Conservation (phyloP, 1,140 invertebrate species). For the Drosophila repletoides region DNA sequence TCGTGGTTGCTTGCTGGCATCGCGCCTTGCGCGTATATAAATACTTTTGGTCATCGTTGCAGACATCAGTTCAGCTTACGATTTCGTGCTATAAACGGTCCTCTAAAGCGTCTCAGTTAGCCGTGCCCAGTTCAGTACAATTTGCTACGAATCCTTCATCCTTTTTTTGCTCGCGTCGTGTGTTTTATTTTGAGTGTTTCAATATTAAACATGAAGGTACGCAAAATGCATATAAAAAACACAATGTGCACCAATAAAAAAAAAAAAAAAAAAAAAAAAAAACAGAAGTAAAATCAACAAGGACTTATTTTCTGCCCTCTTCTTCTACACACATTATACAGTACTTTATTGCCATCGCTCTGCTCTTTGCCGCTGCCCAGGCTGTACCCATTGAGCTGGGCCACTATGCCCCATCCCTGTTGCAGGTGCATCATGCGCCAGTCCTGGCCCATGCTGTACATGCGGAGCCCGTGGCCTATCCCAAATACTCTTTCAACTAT, state of each 20-base stretch:
- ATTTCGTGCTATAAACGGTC: slow-evolving; percentile 77
- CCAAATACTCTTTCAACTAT: slow-evolving; percentile 84
- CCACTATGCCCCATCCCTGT: slow-evolving; percentile 70
- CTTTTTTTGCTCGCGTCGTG: slow-evolving; percentile 18
- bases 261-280: background rate
- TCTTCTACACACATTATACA: slow-evolving; percentile 37
- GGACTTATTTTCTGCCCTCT: slow-evolving; percentile 42
- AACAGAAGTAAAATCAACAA: slow-evolving; percentile 1
- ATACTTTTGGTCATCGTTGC: slow-evolving; percentile 81
- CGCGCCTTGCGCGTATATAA: slow-evolving; percentile 68
- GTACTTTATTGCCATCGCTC: slow-evolving; percentile 79
- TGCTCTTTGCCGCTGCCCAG: slow-evolving; percentile 72
- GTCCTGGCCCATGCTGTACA: slow-evolving; percentile 73
- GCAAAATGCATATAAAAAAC: too few relatives aligned
- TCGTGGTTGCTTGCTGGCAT: slow-evolving; percentile 29
- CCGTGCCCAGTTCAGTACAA: slow-evolving; percentile 35
- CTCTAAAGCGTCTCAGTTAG: slow-evolving; percentile 47
- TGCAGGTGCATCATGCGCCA: slow-evolving; percentile 76
- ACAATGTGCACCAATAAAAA: background rate
- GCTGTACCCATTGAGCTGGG: slow-evolving; percentile 80
- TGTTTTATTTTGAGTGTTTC: slow-evolving; percentile 38
- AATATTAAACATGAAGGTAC: slow-evolving; percentile 67
- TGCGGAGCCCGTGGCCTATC: slow-evolving; percentile 82
- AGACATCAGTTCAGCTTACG: slow-evolving; percentile 81
- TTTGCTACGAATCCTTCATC: slow-evolving; percentile 59